Base-by-base conservation (phyloP, 1,140 invertebrate species). In the Telenomus remus region DNA sequence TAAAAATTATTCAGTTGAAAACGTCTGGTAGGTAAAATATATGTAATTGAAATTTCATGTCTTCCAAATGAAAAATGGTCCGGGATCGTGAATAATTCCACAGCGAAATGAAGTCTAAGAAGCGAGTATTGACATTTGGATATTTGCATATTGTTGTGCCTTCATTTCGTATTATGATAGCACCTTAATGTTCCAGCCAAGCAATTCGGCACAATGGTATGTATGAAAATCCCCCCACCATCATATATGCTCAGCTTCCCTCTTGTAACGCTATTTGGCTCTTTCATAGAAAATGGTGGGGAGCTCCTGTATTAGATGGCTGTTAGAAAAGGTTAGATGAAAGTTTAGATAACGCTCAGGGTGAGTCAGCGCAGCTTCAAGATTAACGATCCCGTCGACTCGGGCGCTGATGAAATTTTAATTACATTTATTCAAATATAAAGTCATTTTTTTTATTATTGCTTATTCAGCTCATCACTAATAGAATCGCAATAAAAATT, bases 241-340 rank as follows among this genome's bases (percentile, higher is more conserved):
- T 55, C 43, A 35, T 66, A 49, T 43, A 69, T 48, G 46, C 57
- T 49, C 57, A 48, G 63, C 66, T 15, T 74, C 76, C 66, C 76
- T 78, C 70, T 78, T 74, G 51, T 71, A 69, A 71, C 70, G 76
- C 70, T 74, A 73, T 71, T 73, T 71, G 61, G 70, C 76, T 74
- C 65, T 74, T 70, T 78, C 70, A 74, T 69, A 74, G 70, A 70
- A 71, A 74, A 57, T 61, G 66, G 70, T 74, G 70, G 76, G 69
- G 66, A 35, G 33, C n/a, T 50, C 53, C 48, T 44, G 76, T 71
- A 78, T 78, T 78, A 78, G 76, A 78, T 78, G 59, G 33, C 68
- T 72, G 66, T 75, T 78, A 78, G 76, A 73, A 73, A 65, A 78
- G 71, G 66, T 72, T 78, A 78, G 76, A 78, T 78, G 71, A 78